Base-by-base conservation (phyloP, 1,140 invertebrate genomes). In the Aphis craccivora region DNA sequence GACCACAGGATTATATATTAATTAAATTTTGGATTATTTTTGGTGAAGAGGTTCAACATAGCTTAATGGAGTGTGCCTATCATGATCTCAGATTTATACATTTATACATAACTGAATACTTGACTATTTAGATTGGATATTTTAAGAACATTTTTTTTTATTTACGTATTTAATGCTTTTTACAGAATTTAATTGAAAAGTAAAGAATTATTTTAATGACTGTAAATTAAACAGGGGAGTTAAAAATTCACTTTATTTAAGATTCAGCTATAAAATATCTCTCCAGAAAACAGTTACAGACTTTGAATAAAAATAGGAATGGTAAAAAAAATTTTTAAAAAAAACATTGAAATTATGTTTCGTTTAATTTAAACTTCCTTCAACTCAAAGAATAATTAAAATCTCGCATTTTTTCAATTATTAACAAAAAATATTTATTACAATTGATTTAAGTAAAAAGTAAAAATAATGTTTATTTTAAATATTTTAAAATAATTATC, bases 21-120 rank as follows among this genome's bases (percentile, higher is more conserved):
- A 90, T 90, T 90, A 90, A 60, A 60, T 90, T 90, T 40, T 37
- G 89, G 53, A 90, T 90, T 89, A 89, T 53, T 53, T 89, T 90
- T 40, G 23, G 23, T 20, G 37, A 60, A 43, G 25, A 60, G 89
- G 37, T 60, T 53, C 87, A 53, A 37, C 48, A 30, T 14, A 51
- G 87, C 20, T 89, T 89, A 89, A 53, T 25, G 20, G n/a, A 53
- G 48, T 37, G 87, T 53, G 87, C 37, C 48, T n/a, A n/a, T 37
- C 3, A 22, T 88, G 86, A 88, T 88, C 86, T 88, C 86, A 88
- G 86, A 88, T 88, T 88, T 37, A 88, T 53, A n/a, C 45, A 48
- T 86, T 51, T 51, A 88, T 88, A n/a, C n/a, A 48, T 86, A 86
- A 43, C 83, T 84, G 37, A 84, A 43, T 43, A 84, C 37, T 84